Evolutionary conservation across 2,113 vertebrate genomes (phyloP).

Genomic region (Otis tarda): DNA sequence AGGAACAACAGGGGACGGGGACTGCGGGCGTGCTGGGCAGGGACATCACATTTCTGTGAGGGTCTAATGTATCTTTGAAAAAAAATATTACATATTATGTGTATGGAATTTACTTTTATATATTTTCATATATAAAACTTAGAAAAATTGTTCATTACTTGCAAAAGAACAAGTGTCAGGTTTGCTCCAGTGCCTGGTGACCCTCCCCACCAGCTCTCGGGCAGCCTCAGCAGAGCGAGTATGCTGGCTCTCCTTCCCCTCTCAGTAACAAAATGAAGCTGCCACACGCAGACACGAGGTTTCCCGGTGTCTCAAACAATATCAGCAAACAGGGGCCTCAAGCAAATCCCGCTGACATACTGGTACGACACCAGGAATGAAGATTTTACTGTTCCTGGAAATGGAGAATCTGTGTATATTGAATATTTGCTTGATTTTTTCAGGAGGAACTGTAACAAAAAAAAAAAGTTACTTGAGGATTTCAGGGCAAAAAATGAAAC

Average conservation of each 20-base stretch:
- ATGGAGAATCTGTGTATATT: neutral
- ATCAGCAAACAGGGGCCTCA: neutral
- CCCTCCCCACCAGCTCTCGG: neutral
- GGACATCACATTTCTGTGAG: neutral
- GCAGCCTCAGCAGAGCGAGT: neutral
- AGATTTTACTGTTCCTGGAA: neutral
- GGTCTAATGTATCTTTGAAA: too few species aligned
- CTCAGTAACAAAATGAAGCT: neutral
- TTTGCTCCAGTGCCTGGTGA: neutral
- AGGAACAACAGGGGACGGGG: neutral
- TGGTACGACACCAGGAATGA: neutral
- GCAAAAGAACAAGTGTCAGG: neutral
- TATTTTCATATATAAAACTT: neutral
- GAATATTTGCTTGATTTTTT: neutral
- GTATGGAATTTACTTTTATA: too few species aligned
- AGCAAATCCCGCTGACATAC: neutral
- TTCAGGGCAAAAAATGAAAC: neutral
- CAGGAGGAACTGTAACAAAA: neutral
- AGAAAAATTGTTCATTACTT: too few species aligned
- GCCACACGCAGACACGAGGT: neutral
- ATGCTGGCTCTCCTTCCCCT: neutral
- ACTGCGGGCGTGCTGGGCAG: neutral
- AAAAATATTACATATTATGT: too few species aligned
- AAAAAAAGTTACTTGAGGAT: neutral
- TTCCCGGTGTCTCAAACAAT: neutral